Conservation (phyloP, 2,113 vertebrate genomes). For the Dermatemys mawii region DNA sequence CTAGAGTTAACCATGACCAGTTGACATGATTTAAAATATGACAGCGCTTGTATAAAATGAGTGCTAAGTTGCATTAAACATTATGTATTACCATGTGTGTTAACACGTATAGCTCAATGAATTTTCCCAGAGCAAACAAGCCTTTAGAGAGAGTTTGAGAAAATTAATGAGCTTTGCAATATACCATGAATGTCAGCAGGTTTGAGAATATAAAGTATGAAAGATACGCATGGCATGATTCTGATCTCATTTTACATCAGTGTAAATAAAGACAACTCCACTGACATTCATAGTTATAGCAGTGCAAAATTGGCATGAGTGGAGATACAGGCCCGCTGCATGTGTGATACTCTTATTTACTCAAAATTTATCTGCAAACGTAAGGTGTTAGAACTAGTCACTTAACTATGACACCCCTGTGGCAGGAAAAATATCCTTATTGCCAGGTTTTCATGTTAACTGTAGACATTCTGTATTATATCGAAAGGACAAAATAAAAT, state of each 20-base stretch:
- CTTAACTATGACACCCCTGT: background rate
- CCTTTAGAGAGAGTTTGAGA: background rate
- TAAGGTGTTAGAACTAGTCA: background rate
- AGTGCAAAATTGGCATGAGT: background rate
- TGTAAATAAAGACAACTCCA: background rate
- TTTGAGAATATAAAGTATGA: constrained; percentile 35
- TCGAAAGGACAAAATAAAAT: background rate
- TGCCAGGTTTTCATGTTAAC: background rate
- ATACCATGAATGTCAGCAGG: background rate
- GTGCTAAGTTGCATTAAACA: background rate
- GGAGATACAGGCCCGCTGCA: background rate
- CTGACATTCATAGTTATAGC: background rate
- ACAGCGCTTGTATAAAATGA: background rate
- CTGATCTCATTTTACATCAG: background rate
- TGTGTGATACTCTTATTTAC: background rate
- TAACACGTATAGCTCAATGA: background rate
- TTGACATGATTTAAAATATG: background rate
- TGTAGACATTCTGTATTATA: background rate
- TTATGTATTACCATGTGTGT: background rate
- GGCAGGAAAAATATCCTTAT: background rate
- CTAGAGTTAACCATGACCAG: background rate
- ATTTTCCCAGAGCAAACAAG: background rate
- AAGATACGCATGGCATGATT: background rate
- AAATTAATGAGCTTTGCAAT: background rate
- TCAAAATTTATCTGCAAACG: background rate